Percentiles rank a stretch among this genome's conserved stretches.
phyloP scores from a whole-genome alignment of 2,888 invertebrate species.

The Hirtodrosophila histrioides region DNA sequence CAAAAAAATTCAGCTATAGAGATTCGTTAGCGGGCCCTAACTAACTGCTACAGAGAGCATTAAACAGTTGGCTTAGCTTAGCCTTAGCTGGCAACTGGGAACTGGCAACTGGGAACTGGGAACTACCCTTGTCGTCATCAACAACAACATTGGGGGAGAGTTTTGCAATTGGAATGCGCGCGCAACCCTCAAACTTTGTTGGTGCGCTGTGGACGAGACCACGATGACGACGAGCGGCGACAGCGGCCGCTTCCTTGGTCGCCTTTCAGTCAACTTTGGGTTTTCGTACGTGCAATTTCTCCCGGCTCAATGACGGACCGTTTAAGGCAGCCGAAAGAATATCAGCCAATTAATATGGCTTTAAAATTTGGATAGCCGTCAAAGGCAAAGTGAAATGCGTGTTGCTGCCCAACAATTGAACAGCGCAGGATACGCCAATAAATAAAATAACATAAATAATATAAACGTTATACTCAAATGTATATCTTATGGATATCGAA shows the following conservation, averaged over 20 bases:
- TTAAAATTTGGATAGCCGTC: neutral
- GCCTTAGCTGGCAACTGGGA: slow-evolving; percentile 3
- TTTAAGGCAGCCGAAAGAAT: slow-evolving; percentile 20
- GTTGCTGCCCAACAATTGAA: too few relatives aligned
- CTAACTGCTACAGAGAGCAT: neutral
- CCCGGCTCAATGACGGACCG: slow-evolving; percentile 67
- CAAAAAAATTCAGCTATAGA: slow-evolving; percentile 51
- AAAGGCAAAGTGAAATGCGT: slow-evolving; percentile 3
- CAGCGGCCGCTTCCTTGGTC: slow-evolving; percentile 67
- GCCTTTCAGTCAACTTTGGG: slow-evolving; percentile 84
- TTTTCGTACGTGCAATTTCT: slow-evolving; percentile 84
- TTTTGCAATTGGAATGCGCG: slow-evolving; percentile 73
- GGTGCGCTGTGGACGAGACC: slow-evolving; percentile 47
- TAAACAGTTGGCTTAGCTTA: slow-evolving; percentile 5
- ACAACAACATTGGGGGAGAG: slow-evolving; percentile 67
- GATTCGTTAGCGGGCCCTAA: slow-evolving; percentile 41
- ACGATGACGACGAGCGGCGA: slow-evolving; percentile 11
- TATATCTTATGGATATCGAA: slow-evolving; percentile 13
- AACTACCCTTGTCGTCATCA: slow-evolving; percentile 50
- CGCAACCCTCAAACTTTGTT: slow-evolving; percentile 65
- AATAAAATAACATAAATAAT: neutral
- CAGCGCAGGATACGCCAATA: slow-evolving; percentile 1
- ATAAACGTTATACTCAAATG: neutral
- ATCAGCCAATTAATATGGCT: slow-evolving; percentile 13
- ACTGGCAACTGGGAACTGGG: slow-evolving; percentile 5